These are phyloP conservation scores for Amblyteles armatorius DNA, from an alignment of 2,888 invertebrate species.

Conservation along the genomic window DNA sequence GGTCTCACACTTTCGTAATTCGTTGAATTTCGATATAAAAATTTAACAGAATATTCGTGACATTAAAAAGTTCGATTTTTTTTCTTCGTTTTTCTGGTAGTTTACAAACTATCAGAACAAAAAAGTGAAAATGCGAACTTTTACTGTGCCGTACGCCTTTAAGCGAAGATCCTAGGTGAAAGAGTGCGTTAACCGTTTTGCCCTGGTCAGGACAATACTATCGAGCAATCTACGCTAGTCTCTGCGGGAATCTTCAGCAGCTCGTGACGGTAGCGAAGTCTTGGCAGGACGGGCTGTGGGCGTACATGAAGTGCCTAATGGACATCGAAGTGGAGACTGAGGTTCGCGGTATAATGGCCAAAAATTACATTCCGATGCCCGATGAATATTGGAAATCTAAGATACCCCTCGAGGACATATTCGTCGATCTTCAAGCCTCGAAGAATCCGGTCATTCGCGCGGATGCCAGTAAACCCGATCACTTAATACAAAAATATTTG, in stretches of 20 bases:
- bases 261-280: conserved; percentile 91
- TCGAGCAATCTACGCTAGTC: conserved; percentile 83
- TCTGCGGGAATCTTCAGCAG: conserved; percentile 93
- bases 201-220: conserved; percentile 78
- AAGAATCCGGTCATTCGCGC: conserved; percentile 86
- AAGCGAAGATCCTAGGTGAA: background rate
- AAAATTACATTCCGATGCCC: conserved; percentile 87
- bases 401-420: conserved; percentile 89
- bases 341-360: conserved; percentile 87
- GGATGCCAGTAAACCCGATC: conserved; percentile 89
- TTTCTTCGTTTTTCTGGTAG: too few relatives aligned
- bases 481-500: conserved; percentile 93
- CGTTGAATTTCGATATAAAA: too few relatives aligned
- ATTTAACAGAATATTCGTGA: too few relatives aligned
- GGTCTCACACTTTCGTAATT: too few relatives aligned
- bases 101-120: background rate
- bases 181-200: background rate
- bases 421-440: conserved; percentile 88
- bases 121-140: background rate
- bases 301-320: conserved; percentile 92
- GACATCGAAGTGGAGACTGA: conserved; percentile 94
- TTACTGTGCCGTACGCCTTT: too few relatives aligned
- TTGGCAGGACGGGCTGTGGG: conserved; percentile 97
- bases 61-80: too few relatives aligned
- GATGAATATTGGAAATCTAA: conserved; percentile 90